phyloP scores from a whole-genome alignment of 2,888 invertebrate species.

The Campoplex nolae region DNA sequence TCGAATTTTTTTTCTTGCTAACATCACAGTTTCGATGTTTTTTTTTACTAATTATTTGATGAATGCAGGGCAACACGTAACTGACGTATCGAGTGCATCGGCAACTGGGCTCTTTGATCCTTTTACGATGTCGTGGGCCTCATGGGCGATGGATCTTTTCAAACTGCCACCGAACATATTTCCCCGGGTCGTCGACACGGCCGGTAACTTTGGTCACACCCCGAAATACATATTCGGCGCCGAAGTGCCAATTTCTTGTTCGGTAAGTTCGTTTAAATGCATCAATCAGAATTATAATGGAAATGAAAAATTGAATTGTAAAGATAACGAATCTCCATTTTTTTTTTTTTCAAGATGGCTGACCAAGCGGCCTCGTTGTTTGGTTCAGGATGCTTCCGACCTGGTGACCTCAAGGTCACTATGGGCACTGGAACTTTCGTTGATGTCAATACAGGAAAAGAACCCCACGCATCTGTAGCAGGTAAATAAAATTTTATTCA shows the following conservation, averaged over 20 bases:
- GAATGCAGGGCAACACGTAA: conserved; percentile 87
- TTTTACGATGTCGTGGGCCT: conserved; percentile 94
- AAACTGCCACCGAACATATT: conserved; percentile 91
- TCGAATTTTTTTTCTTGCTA: not conserved
- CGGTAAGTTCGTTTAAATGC: conserved; percentile 86
- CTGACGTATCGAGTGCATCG: conserved; percentile 96
- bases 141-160: conserved; percentile 89
- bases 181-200: conserved; percentile 93
- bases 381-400: conserved; percentile 92
- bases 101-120: conserved; percentile 98
- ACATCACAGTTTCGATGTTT: not conserved
- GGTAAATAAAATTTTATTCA: conserved; percentile 84
- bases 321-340: not conserved
- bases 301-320: not conserved
- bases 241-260: conserved; percentile 91
- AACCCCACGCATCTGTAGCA: conserved; percentile 92
- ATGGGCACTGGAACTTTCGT: conserved; percentile 97
- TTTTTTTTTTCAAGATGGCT: conserved; percentile 87
- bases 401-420: conserved; percentile 93
- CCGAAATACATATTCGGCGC: conserved; percentile 90
- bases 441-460: conserved; percentile 91
- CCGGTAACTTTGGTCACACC: conserved; percentile 90
- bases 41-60: not conserved
- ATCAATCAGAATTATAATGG: not conserved
- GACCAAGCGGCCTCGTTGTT: conserved; percentile 96